phyloP scores from a whole-genome alignment of 1,140 invertebrate genomes.

The Penaeus japonicus region DNA sequence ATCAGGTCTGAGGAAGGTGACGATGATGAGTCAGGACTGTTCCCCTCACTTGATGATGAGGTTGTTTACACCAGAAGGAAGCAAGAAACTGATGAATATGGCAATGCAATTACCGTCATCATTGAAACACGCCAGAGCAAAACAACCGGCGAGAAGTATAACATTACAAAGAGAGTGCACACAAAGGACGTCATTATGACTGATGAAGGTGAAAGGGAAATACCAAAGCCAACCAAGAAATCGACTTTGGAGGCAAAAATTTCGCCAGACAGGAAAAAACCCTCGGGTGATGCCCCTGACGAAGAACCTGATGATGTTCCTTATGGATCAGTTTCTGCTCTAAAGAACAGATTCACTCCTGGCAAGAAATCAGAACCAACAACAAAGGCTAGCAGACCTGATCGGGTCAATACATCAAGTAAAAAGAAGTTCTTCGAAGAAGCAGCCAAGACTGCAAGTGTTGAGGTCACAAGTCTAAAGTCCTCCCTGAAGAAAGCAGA shows the following conservation, averaged over 20 bases:
- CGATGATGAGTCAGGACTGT: constrained; percentile 43
- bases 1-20: constrained; percentile 49
- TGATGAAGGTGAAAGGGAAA: constrained; percentile 49
- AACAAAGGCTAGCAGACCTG: constrained; percentile 11
- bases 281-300: constrained; percentile 23
- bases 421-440: constrained; percentile 56
- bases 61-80: constrained; percentile 53
- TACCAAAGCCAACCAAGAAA: constrained; percentile 26
- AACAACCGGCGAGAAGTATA: constrained; percentile 54
- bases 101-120: constrained; percentile 41
- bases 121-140: constrained; percentile 56
- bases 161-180: constrained; percentile 56
- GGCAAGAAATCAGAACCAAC: constrained; percentile 18
- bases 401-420: constrained; percentile 46
- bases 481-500: not conserved
- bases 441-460: constrained; percentile 36
- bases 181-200: constrained; percentile 54
- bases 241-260: constrained; percentile 36
- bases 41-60: constrained; percentile 57
- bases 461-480: not conserved
- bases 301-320: constrained; percentile 35
- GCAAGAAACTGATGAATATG: constrained; percentile 50
- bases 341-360: constrained; percentile 51
- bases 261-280: not conserved
- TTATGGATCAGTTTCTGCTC: constrained; percentile 53